A percentile compares a stretch with the other conserved stretches of the same genome.
Evolutionary conservation across 2,888 invertebrate species (phyloP).

Genomic region (Athripsodes cinereus): DNA sequence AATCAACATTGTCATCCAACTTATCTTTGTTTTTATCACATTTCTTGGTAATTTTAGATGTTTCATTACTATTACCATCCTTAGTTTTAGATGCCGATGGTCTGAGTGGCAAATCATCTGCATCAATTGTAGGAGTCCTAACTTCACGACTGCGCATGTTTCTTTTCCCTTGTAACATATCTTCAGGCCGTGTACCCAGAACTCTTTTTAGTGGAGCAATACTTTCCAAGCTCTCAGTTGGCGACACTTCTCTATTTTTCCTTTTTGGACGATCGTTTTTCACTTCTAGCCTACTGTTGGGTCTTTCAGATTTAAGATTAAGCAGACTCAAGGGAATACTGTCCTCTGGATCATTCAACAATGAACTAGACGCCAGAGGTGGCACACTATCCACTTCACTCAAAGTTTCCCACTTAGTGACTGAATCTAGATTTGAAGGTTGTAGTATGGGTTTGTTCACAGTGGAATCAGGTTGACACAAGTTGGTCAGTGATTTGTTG

Average conservation of each 20-base stretch:
- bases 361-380: conserved; percentile 40
- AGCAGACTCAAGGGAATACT: conserved; percentile 50
- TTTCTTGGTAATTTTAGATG: not conserved
- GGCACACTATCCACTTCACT: conserved; percentile 58
- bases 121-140: conserved; percentile 9
- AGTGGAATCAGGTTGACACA: too few relatives aligned
- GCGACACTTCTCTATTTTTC: conserved; percentile 52
- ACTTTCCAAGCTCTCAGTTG: conserved; percentile 54
- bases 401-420: conserved; percentile 53
- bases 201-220: conserved; percentile 44
- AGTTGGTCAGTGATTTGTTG: conserved; percentile 7
- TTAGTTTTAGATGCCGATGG: conserved; percentile 10
- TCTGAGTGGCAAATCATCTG: conserved; percentile 19
- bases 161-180: conserved; percentile 16
- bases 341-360: conserved; percentile 53
- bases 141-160: conserved; percentile 15
- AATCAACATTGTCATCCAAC: conserved; percentile 6
- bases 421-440: conserved; percentile 31
- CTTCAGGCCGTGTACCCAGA: conserved; percentile 34
- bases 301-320: conserved; percentile 40
- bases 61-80: conserved; percentile 3
- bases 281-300: conserved; percentile 37
- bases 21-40: conserved; percentile 1
- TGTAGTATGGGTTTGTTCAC: conserved; percentile 16
- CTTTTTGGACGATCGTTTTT: conserved; percentile 46